Percentiles rank a stretch among this genome's conserved stretches.
These are phyloP conservation scores for Catharus fuscescens DNA, from an alignment of 2,113 vertebrate species.

Conservation along the genomic window DNA sequence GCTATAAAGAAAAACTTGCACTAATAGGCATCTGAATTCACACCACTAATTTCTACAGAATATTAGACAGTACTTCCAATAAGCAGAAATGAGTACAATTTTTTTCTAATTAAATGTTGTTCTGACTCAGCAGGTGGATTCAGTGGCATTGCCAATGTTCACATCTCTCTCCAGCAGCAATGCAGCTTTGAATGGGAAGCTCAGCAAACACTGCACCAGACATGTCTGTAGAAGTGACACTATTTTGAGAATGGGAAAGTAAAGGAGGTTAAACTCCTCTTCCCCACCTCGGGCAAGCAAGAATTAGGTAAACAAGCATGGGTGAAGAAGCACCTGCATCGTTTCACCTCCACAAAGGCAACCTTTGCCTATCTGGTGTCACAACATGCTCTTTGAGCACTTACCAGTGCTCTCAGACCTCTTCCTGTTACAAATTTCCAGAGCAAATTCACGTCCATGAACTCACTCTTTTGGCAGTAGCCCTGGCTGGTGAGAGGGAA, in stretches of 20 bases:
- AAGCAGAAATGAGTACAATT: neutral
- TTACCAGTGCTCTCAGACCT: neutral
- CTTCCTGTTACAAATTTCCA: neutral
- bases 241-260: neutral
- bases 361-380: neutral
- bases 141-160: neutral
- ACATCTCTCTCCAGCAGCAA: neutral
- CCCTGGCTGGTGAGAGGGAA: neutral
- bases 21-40: neutral
- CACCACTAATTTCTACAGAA: neutral
- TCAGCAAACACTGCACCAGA: neutral
- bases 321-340: neutral
- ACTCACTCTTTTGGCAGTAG: neutral
- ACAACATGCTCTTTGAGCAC: neutral
- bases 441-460: accelerated
- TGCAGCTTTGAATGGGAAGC: neutral
- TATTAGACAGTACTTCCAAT: neutral
- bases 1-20: neutral
- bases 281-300: neutral
- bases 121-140: neutral
- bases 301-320: accelerated
- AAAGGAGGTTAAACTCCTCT: neutral
- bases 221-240: neutral
- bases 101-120: neutral
- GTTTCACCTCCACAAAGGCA: neutral